These are phyloP conservation scores for Catharus bicknelli DNA, from an alignment of 2,113 vertebrate genomes.

Conservation along the genomic window DNA sequence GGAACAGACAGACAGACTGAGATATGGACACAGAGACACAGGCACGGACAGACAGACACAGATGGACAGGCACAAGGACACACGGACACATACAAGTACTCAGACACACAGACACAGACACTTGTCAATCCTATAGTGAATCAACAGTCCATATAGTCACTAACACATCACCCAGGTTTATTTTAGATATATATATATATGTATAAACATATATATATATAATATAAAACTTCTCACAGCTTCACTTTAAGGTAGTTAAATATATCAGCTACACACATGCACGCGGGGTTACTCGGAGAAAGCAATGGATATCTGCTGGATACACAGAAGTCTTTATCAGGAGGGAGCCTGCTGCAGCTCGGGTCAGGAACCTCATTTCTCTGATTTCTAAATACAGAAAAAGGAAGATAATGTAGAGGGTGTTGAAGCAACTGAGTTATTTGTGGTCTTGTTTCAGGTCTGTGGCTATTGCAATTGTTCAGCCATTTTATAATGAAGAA, in stretches of 20 bases:
- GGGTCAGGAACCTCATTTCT: conserved; percentile 19
- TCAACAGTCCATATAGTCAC: not conserved
- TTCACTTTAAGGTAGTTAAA: not conserved
- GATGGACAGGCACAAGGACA: no score
- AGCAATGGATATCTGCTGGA: not conserved
- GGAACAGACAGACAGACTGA: not conserved
- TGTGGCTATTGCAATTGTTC: not conserved
- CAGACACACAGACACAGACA: not conserved
- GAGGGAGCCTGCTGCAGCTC: not conserved
- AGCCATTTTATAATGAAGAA: not conserved
- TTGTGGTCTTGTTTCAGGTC: not conserved
- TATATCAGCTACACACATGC: not conserved
- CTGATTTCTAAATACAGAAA: conserved; percentile 26
- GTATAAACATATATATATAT: no score
- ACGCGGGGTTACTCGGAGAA: not conserved
- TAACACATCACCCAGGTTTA: not conserved
- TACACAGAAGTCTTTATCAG: not conserved
- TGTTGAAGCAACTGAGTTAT: not conserved
- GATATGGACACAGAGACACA: not conserved
- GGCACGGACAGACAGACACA: not conserved
- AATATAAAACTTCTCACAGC: not conserved
- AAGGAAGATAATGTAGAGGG: not conserved
- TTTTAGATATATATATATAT: not conserved
- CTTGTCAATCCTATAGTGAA: not conserved
- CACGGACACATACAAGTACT: not conserved